These are phyloP conservation scores for Eugnorisma glareosa DNA, from an alignment of 2,888 invertebrate genomes.

Conservation along the genomic window DNA sequence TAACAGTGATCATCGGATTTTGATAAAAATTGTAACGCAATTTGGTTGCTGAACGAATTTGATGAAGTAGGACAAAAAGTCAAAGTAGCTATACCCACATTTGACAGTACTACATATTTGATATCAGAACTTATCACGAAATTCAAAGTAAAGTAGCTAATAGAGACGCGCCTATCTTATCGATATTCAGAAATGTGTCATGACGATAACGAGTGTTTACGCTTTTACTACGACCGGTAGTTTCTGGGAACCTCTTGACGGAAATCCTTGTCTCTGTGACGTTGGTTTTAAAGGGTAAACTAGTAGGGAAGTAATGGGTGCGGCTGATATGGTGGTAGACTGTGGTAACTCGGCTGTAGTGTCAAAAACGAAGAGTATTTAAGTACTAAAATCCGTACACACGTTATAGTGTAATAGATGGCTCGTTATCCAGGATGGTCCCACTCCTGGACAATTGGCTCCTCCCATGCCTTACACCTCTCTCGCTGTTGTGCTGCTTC, in stretches of 20 bases:
- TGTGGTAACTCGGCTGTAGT: background rate
- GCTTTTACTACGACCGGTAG: slow-evolving; percentile 53
- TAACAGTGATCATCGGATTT: background rate
- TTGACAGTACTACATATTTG: background rate
- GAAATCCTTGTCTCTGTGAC: slow-evolving; percentile 37
- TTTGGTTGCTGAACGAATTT: background rate
- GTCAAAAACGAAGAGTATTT: too few species aligned
- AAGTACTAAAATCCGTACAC: too few species aligned
- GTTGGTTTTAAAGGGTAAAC: slow-evolving; percentile 23
- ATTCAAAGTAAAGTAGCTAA: slow-evolving; percentile 60
- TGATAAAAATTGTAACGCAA: background rate
- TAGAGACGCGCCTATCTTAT: slow-evolving; percentile 56
- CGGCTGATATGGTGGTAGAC: slow-evolving; percentile 11
- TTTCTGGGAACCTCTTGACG: slow-evolving; percentile 60
- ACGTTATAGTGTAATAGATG: too few species aligned
- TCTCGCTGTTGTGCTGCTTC: too few species aligned
- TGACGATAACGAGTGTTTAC: slow-evolving; percentile 62
- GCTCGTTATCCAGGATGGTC: too few species aligned
- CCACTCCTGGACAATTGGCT: too few species aligned
- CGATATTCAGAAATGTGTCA: slow-evolving; percentile 69
- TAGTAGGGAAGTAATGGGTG: background rate
- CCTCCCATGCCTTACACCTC: too few species aligned
- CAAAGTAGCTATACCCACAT: background rate
- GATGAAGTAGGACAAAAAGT: background rate
- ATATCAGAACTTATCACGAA: slow-evolving; percentile 40